Conservation (phyloP, 2,113 vertebrate genomes). For the Semicossyphus pulcher region DNA sequence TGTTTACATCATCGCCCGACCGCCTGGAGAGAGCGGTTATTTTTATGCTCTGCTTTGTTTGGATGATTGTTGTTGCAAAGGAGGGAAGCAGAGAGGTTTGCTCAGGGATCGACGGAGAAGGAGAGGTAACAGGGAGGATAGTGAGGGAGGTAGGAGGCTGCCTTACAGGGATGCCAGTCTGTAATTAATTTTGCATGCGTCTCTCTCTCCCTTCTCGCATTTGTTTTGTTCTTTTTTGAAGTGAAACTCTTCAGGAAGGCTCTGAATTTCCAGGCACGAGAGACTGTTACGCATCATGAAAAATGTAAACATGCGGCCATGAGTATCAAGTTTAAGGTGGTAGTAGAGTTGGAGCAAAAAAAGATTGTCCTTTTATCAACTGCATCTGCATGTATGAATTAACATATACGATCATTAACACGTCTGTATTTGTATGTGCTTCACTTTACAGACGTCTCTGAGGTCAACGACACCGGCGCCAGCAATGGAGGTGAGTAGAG, state of each 20-base stretch:
- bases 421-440: conserved; percentile 27
- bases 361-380: not conserved
- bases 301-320: conserved; percentile 27
- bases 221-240: conserved; percentile 74
- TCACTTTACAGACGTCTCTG: conserved; percentile 60
- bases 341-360: no score
- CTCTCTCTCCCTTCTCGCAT: conserved; percentile 55
- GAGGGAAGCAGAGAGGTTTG: conserved; percentile 48
- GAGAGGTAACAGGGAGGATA: conserved; percentile 60
- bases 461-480: conserved; percentile 53
- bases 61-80: conserved; percentile 70
- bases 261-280: conserved; percentile 48
- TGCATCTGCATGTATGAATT: not conserved
- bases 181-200: conserved; percentile 81
- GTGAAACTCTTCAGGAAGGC: conserved; percentile 69
- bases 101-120: conserved; percentile 55
- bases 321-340: conserved; percentile 24
- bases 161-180: conserved; percentile 68
- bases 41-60: conserved; percentile 78
- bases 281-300: conserved; percentile 37
- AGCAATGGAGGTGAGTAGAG: conserved; percentile 70
- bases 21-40: conserved; percentile 73
- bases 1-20: conserved; percentile 72
- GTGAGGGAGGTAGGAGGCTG: conserved; percentile 58
- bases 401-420: conserved; percentile 11